These are phyloP conservation scores for Galaxea fascicularis DNA, from an alignment of 92 coral and sea anemone genomes.

Conservation along the genomic window DNA sequence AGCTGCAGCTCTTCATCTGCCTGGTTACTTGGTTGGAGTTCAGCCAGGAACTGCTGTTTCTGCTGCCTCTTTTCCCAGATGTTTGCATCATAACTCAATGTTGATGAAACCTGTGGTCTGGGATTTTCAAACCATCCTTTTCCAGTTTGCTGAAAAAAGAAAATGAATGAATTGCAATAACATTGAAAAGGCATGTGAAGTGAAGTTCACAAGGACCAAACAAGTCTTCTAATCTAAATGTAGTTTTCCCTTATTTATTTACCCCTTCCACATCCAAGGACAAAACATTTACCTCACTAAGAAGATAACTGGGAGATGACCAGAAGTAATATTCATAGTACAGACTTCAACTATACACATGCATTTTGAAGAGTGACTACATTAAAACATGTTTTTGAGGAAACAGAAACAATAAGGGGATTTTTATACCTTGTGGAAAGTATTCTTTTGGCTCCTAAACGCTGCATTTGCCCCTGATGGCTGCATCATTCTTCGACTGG, in stretches of 20 bases:
- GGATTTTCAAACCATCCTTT: slow-evolving; percentile 8
- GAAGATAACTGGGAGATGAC: no score
- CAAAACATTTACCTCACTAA: no score
- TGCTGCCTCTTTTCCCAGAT: slow-evolving; percentile 81
- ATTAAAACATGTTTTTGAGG: neutral
- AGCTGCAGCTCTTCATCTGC: slow-evolving; percentile 77
- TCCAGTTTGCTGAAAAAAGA: slow-evolving; percentile 3
- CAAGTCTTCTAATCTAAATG: no score
- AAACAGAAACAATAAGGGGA: neutral
- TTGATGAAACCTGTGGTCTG: neutral
- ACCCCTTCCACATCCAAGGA: no score
- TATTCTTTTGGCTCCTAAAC: neutral
- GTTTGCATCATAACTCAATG: slow-evolving; percentile 28
- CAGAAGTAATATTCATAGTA: no score
- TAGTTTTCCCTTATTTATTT: no score
- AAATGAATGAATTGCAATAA: no score
- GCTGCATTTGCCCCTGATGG: neutral
- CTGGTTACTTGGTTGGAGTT: slow-evolving; percentile 70
- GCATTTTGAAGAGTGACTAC: neutral
- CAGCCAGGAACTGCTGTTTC: slow-evolving; percentile 64
- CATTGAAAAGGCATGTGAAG: no score
- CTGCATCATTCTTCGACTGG: slow-evolving; percentile 18
- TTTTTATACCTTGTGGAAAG: neutral
- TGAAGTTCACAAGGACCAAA: no score
- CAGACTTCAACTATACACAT: neutral